Conservation (phyloP, 2,888 invertebrate genomes). For the Bhutanitis thaidina region DNA sequence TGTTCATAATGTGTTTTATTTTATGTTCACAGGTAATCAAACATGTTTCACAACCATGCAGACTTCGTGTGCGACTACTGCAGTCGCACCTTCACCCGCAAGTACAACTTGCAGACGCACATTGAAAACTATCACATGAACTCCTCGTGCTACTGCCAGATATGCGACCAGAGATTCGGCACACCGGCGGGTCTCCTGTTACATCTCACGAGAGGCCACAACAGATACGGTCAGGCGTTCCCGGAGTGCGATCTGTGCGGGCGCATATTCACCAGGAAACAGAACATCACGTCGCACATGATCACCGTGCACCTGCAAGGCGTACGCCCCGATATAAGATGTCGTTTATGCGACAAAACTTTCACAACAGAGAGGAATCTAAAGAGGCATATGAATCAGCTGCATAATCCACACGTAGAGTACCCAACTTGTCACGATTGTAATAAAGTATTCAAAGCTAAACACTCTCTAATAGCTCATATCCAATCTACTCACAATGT, state of each 20-base stretch:
- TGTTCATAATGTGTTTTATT: too few relatives aligned
- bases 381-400: constrained; percentile 49
- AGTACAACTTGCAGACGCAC: constrained; percentile 58
- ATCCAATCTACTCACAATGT: constrained; percentile 43
- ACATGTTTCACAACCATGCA: neutral
- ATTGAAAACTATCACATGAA: constrained; percentile 61
- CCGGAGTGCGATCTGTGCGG: constrained; percentile 67
- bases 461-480: constrained; percentile 47
- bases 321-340: constrained; percentile 38
- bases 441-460: constrained; percentile 47
- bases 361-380: constrained; percentile 57
- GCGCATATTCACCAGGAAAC: constrained; percentile 56
- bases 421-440: constrained; percentile 55
- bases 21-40: neutral
- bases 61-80: constrained; percentile 58
- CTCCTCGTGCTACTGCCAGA: constrained; percentile 44
- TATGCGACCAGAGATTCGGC: constrained; percentile 51
- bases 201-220: constrained; percentile 54
- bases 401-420: constrained; percentile 49
- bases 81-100: constrained; percentile 53
- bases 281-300: constrained; percentile 64
- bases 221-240: constrained; percentile 41
- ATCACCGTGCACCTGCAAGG: constrained; percentile 55
- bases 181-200: constrained; percentile 49
- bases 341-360: constrained; percentile 43